Base-by-base conservation (phyloP, 1,140 invertebrate species). In the Wasmannia auropunctata region DNA sequence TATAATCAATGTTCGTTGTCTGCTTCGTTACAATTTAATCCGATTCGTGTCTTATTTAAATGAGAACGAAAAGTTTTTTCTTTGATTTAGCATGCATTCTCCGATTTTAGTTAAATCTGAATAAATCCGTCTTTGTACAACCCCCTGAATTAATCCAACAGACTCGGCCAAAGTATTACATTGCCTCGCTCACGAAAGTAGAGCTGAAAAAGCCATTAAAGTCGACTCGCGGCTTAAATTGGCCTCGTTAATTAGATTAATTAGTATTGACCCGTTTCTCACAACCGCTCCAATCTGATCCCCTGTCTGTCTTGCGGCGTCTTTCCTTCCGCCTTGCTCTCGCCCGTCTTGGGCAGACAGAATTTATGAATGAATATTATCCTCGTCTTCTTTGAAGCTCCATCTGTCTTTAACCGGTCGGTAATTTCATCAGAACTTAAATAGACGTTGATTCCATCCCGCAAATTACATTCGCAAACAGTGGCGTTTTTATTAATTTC, bases 211-310 rank as follows among this genome's bases (percentile, higher is more conserved):
- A 63, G 72, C 72, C 63, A 72, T 87, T 87, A 77, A 34, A 74
- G 49, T 74, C 85, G 46, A 62, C 76, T 51, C 40, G 25, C 40
- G 40, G 28, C 74, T 74, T 62, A 74, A 87, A 89, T 89, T 87
- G 62, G 51, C 62, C 43, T 70, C 34, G 69, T 80, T 91, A 86
- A 86, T 90, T 88, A 85, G 34, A 90, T 90, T 90, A 88, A 90
- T 91, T 88, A 88, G 83, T 86, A 88, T 86, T 77, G 54, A 86
- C 56, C 56, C 67, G 46, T 14, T n/a, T 43, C 28, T 65, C 22
- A 54, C 60, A 77, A 34, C 43, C 56, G 37, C 60, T 40, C 49
- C 60, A 51, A 31, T 77, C 40, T 77, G 40, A 46, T 60, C 46
- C n/a, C 49, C 72, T 25, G 37, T 28, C 58, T 79, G 49, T 76